These are phyloP conservation scores for Actenoides lindsayi DNA, from an alignment of 2,113 vertebrate species.

Conservation along the genomic window DNA sequence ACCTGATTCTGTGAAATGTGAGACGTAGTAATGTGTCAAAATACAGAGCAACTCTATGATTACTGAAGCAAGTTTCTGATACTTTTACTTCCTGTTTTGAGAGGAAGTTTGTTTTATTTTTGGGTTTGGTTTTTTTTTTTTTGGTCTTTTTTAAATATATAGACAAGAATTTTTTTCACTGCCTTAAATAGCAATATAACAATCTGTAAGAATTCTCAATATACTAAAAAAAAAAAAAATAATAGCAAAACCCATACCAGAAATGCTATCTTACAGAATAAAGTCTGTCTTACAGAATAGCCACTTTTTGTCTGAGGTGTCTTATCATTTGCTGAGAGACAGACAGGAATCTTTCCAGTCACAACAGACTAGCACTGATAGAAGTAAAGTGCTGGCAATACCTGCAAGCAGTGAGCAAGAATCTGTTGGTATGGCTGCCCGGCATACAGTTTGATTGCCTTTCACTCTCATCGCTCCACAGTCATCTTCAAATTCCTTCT, in stretches of 20 bases:
- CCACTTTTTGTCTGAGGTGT: not conserved
- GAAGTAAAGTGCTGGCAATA: not conserved
- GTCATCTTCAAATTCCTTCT: not conserved
- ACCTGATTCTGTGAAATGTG: not conserved
- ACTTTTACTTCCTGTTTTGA: not conserved
- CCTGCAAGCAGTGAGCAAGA: fast-evolving
- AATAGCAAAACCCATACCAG: not conserved
- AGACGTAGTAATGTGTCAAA: not conserved
- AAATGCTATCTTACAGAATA: not conserved
- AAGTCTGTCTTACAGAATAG: not conserved
- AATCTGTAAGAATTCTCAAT: not conserved
- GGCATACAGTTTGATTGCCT: not conserved
- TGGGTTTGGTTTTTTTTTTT: too few relatives aligned
- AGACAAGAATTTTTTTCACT: not conserved
- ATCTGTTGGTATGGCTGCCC: not conserved
- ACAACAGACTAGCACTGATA: not conserved
- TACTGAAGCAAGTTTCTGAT: not conserved
- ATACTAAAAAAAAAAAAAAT: not conserved
- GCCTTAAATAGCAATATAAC: not conserved
- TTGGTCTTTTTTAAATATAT: not conserved
- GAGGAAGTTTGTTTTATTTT: not conserved
- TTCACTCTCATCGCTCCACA: not conserved
- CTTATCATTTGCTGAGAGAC: not conserved
- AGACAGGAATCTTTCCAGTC: not conserved
- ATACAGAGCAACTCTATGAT: not conserved